Conservation (phyloP, 1,140 invertebrate genomes). For the Lasioglossum baleicum region DNA sequence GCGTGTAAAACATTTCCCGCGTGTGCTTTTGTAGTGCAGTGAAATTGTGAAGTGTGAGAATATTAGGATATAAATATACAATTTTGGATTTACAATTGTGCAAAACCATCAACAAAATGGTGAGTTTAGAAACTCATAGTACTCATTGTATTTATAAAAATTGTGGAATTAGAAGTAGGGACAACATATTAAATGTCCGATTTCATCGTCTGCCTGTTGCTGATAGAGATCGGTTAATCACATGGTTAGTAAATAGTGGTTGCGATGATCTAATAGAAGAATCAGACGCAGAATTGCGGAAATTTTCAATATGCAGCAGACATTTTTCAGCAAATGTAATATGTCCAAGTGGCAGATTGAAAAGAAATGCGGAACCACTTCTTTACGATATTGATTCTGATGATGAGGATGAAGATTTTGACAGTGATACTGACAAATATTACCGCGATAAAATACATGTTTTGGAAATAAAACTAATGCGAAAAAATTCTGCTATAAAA, state of each 20-base stretch:
- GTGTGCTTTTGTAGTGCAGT: no score
- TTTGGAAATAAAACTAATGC: no score
- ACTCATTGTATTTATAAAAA: neutral
- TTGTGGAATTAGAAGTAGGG: slow-evolving; percentile 3
- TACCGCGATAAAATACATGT: no score
- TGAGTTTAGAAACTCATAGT: no score
- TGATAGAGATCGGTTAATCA: slow-evolving; percentile 13
- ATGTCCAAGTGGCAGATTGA: neutral
- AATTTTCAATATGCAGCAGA: neutral
- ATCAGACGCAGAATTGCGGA: slow-evolving; percentile 1
- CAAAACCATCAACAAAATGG: no score
- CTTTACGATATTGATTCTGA: neutral
- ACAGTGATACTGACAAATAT: no score
- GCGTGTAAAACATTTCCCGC: no score
- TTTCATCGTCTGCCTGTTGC: slow-evolving; percentile 3
- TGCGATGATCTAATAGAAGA: slow-evolving; percentile 13
- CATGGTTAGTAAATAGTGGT: slow-evolving; percentile 25
- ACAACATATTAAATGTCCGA: slow-evolving; percentile 13
- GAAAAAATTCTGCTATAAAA: no score
- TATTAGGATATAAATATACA: no score
- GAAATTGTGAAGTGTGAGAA: no score
- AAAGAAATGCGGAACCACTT: neutral
- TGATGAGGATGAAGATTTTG: no score
- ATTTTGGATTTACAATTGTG: no score
- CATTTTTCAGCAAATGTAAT: neutral